Conservation (phyloP, 2,113 vertebrate genomes). For the Cephalophus harveyi region DNA sequence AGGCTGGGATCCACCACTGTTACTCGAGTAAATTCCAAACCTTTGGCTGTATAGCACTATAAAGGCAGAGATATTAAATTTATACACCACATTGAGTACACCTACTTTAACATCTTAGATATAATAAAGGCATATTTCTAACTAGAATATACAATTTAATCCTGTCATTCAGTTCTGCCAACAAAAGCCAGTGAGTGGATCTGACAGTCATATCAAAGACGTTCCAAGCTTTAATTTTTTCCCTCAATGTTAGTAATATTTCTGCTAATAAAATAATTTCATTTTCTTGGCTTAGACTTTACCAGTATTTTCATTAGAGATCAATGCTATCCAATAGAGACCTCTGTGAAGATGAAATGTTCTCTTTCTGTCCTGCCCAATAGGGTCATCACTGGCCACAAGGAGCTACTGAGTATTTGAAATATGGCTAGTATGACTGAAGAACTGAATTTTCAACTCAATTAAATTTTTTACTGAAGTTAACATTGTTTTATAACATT, state of each 20-base stretch:
- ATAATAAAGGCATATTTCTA: background rate
- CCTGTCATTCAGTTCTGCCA: background rate
- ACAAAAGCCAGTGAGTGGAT: background rate
- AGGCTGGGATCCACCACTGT: slow-evolving; percentile 82
- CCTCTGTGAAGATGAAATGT: background rate
- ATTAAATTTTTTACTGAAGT: background rate
- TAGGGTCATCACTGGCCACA: background rate
- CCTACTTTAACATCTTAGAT: background rate
- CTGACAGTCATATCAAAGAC: background rate
- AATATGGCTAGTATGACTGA: background rate
- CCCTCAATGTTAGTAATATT: background rate
- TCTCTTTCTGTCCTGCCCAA: background rate
- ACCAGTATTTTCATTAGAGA: background rate
- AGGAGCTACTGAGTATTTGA: background rate
- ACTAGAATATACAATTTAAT: background rate
- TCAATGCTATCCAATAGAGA: background rate
- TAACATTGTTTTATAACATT: background rate
- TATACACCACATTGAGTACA: background rate
- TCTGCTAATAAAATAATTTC: background rate
- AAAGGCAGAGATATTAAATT: background rate
- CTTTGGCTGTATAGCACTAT: slow-evolving; percentile 85
- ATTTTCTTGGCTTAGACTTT: background rate
- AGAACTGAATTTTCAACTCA: background rate
- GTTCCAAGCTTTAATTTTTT: background rate
- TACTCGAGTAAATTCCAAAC: slow-evolving; percentile 84